Evolutionary conservation across 2,113 vertebrate genomes (phyloP), one percentile per base, ranked within the genome.

Genomic region (Xiphias gladius): DNA sequence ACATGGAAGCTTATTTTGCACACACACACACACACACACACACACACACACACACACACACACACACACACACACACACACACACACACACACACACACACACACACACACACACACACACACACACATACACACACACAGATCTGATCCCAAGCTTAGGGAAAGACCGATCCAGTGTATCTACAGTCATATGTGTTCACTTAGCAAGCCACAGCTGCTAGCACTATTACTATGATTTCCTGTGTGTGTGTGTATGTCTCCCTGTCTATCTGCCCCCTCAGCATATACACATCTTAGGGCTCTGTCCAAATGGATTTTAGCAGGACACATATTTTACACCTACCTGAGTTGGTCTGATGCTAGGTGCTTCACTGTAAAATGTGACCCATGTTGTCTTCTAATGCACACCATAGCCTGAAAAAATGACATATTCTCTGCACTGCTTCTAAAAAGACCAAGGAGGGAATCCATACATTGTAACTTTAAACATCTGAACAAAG

Each of bases 171-270:
- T 87, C 82, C 83, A 80, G 76, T 80, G 82, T 86, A 93, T 88
- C 91, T 89, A 68, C 88, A 89, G 87, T 88, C 90, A 88, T 91
- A 90, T 94, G 92, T 90, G 88, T 95, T 94, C 93, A 92, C 93
- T 94, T 95, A 93, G 85, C 86, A 81, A 93, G 72, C 72, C 89
- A 83, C 94, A 95, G 94, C 94, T 96, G 95, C 93, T 94, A 92
- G 89, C 90, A 70, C 90, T 89, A 94, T 94, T 93, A 93, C 84
- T 87, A 85, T 83, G 87, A 90, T 92, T 94, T 93, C 89, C 89
- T 93, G 88, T 88, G 86, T 89, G 88, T 88, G 86, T 89, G 86
- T 76, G 78, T 68, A 80, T 69, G 85, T 88, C 67, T 86, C 46
- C 86, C 76, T 88, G 81, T 86, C 88, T 86, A 57, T 87, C 86